Evolutionary conservation across 1,140 invertebrate genomes (phyloP).

Genomic region (Lepidurus apus): DNA sequence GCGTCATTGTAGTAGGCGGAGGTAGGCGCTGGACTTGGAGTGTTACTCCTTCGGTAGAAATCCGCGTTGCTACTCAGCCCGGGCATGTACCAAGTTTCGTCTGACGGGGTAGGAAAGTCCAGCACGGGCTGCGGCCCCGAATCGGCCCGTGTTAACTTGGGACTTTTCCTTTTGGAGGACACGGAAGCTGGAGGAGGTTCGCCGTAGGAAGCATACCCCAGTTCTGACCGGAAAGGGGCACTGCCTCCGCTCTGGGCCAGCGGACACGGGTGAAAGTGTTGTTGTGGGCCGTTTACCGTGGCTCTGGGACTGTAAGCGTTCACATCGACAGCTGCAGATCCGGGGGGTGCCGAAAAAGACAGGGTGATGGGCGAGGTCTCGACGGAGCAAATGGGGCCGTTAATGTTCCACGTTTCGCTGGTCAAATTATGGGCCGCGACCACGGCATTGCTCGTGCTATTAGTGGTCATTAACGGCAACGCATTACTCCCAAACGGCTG

Average conservation of each 20-base stretch:
- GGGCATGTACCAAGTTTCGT: background rate
- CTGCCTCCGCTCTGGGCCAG: background rate
- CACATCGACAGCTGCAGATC: background rate
- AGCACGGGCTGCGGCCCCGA: background rate
- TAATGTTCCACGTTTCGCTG: conserved; percentile 33
- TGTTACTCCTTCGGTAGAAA: background rate
- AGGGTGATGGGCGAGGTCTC: background rate
- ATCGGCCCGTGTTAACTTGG: background rate
- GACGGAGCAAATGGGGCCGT: conserved; percentile 32
- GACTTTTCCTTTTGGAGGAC: background rate
- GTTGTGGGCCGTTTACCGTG: background rate
- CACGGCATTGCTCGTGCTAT: conserved; percentile 23
- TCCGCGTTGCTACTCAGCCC: background rate
- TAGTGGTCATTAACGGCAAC: conserved; percentile 22
- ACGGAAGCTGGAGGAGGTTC: background rate
- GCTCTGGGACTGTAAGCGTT: background rate
- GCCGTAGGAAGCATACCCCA: background rate
- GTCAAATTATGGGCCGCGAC: conserved; percentile 26
- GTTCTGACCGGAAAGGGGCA: background rate
- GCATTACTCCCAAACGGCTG: conserved; percentile 24
- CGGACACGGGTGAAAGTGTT: conserved; percentile 24
- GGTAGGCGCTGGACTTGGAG: background rate
- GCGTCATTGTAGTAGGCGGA: background rate
- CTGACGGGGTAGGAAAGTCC: background rate
- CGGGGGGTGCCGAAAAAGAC: background rate